A percentile compares a stretch with the other conserved stretches of the same genome.
These are phyloP conservation scores for Helicoverpa assulta DNA, from an alignment of 2,888 invertebrate species.

Conservation along the genomic window DNA sequence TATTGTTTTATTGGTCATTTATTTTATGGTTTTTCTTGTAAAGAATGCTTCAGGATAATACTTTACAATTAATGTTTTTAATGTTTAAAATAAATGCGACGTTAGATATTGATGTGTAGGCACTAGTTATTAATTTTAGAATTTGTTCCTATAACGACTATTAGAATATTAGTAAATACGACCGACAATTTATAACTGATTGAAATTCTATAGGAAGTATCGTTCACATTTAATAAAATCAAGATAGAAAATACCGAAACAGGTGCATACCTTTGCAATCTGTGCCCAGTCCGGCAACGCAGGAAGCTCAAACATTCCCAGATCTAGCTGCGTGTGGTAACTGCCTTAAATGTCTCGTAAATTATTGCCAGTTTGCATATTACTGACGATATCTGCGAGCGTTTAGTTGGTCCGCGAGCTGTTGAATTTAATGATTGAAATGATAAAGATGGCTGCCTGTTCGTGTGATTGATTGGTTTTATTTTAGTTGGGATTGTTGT, in stretches of 20 bases:
- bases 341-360: slow-evolving; percentile 46
- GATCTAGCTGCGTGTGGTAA: slow-evolving; percentile 46
- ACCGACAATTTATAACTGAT: slow-evolving; percentile 17
- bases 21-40: neutral
- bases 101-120: no score
- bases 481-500: no score
- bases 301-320: slow-evolving; percentile 53
- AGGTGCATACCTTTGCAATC: slow-evolving; percentile 54
- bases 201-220: slow-evolving; percentile 55
- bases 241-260: slow-evolving; percentile 52
- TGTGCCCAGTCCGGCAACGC: slow-evolving; percentile 33
- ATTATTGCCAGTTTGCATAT: slow-evolving; percentile 53
- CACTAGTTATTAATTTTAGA: no score
- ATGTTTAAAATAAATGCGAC: no score
- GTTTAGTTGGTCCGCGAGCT: slow-evolving; percentile 42
- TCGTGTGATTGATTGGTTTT: no score
- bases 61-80: no score
- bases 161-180: neutral
- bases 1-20: slow-evolving; percentile 4
- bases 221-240: slow-evolving; percentile 49
- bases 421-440: slow-evolving; percentile 32
- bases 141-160: no score
- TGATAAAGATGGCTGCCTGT: slow-evolving; percentile 30
- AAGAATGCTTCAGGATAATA: neutral
- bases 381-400: slow-evolving; percentile 47